Conservation (phyloP, 2,888 invertebrate genomes). For the Diaphora mendica region DNA sequence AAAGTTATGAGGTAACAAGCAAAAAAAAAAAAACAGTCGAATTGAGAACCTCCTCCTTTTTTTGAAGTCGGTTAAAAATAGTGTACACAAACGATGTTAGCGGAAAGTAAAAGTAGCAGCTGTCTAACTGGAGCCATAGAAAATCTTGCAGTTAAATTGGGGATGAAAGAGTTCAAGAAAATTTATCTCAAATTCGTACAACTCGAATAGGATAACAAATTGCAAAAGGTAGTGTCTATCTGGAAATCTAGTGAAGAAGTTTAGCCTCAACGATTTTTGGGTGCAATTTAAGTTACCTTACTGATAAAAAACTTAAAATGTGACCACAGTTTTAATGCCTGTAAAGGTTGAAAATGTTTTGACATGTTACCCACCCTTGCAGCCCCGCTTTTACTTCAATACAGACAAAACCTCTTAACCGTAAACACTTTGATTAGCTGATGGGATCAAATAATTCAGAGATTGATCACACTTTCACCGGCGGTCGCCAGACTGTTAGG, state of each 20-base stretch:
- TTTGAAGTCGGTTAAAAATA: too few species aligned
- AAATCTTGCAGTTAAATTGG: too few species aligned
- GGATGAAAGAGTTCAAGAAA: not conserved
- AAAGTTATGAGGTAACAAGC: too few species aligned
- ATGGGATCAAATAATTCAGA: not conserved
- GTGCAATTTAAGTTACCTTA: not conserved
- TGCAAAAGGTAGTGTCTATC: not conserved
- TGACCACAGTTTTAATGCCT: not conserved
- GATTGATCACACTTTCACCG: not conserved
- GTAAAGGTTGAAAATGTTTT: not conserved
- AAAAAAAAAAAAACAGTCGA: too few species aligned
- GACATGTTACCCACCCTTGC: not conserved
- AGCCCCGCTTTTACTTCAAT: not conserved
- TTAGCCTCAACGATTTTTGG: not conserved
- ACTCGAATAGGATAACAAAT: not conserved
- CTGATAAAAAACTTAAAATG: not conserved
- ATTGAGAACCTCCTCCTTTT: too few species aligned
- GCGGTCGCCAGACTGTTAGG: not conserved
- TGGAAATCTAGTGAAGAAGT: not conserved
- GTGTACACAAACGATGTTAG: too few species aligned
- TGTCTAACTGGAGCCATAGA: too few species aligned
- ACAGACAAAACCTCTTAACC: not conserved
- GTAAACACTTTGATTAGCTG: not conserved
- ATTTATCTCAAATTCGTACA: not conserved
- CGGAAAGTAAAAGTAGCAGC: too few species aligned